Evolutionary conservation across 23 tunicate genomes (phyloP), one percentile per base, ranked within the genome.

Genomic region (Phallusia fumigata): DNA sequence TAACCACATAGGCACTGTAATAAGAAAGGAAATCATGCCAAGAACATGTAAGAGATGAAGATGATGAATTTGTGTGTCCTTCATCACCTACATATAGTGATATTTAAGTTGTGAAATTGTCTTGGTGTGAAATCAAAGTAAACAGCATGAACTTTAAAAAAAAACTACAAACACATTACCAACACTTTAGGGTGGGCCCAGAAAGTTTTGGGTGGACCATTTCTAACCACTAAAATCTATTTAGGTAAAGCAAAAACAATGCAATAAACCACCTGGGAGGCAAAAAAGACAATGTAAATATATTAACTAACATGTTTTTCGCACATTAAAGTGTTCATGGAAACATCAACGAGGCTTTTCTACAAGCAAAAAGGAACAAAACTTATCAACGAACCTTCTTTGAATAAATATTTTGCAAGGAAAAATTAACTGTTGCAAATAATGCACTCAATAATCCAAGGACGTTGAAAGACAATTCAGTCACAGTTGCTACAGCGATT

Each of bases 351-450:
- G n/a, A n/a, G n/a, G n/a, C n/a, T n/a, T n/a, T n/a, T n/a, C n/a
- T n/a, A n/a, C n/a, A n/a, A n/a, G n/a, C n/a, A n/a, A n/a, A n/a
- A n/a, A n/a, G n/a, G n/a, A n/a, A n/a, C n/a, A n/a, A 51, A 51
- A 51, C 18, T 2, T 6, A 58, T 21, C 3, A 6, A 21, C 40
- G n/a, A 80, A 86, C 90, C 75, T 86, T 86, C 32, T 86, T 86
- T 0, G 90, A 86, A 80, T 53, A 86, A 76, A 95, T 90, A 84
- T 95, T 95, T 77, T 95, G 99, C 51, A 95, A 64, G 13, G 99
- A 87, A 82, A 90, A 95, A 72, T 95, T 90, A 10, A 95, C 53
- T 22, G 99, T 95, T 50, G 99, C 90, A 33, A 90, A 77, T 30
- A 95, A 65, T 12, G 99, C 92, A 75, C 89, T 82, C 19, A 95